A percentile compares a stretch with the other conserved stretches of the same genome.
phyloP scores from a whole-genome alignment of 2,797 vertebrate species.

The Cuniculus paca region DNA sequence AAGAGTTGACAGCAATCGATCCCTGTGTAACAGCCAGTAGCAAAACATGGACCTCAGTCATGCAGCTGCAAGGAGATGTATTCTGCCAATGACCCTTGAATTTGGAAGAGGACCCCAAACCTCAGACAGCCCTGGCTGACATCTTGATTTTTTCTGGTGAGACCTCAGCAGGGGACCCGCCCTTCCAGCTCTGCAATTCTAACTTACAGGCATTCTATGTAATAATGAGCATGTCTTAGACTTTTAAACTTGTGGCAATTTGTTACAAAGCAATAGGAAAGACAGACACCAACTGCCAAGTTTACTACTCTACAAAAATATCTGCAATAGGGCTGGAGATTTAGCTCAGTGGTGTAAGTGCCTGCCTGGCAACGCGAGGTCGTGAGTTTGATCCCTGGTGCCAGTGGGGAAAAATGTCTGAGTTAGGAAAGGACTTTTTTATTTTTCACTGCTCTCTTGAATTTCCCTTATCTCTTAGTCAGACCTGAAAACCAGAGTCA shows the following conservation, averaged over 20 bases:
- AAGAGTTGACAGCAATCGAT: not conserved
- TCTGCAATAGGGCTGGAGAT: no score
- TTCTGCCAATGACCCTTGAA: conserved; percentile 73
- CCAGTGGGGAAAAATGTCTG: no score
- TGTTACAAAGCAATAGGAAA: conserved; percentile 59
- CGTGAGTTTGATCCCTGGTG: no score
- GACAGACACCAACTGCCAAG: conserved; percentile 27
- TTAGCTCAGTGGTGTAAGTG: no score
- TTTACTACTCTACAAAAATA: not conserved
- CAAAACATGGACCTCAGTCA: conserved; percentile 33
- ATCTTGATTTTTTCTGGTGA: conserved; percentile 57
- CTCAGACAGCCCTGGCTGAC: conserved; percentile 36
- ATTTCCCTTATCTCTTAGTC: conserved; percentile 25
- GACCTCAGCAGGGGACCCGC: not conserved
- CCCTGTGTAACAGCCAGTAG: conserved; percentile 62
- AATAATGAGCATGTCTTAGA: conserved; percentile 56
- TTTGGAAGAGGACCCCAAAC: conserved; percentile 56
- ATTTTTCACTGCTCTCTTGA: not conserved
- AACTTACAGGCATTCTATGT: conserved; percentile 7
- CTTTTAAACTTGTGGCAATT: not conserved
- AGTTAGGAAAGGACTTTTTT: not conserved
- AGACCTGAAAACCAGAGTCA: conserved; percentile 5
- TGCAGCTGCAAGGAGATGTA: conserved; percentile 77
- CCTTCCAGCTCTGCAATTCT: not conserved
- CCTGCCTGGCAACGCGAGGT: no score